A percentile compares a stretch with the other conserved stretches of the same genome.
These are phyloP conservation scores for Ciona savignyi DNA, from an alignment of 23 tunicate species.

Conservation along the genomic window DNA sequence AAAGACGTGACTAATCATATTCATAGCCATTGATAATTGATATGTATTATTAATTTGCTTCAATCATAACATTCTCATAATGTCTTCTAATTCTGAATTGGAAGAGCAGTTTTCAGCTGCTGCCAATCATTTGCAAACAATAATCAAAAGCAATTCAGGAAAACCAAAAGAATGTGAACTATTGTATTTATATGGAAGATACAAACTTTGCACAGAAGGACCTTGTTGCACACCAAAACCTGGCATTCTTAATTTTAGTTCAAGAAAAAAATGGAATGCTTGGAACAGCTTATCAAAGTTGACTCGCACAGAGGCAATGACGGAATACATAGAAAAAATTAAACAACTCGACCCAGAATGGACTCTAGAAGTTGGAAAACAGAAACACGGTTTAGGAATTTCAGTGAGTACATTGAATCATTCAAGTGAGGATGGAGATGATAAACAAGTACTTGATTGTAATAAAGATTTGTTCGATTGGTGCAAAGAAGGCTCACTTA, in stretches of 20 bases:
- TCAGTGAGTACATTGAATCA: constrained; percentile 36
- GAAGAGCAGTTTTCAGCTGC: constrained; percentile 28
- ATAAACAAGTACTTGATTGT: background rate
- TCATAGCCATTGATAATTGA: no score
- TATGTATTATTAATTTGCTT: no score
- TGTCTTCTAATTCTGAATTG: no score
- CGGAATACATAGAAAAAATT: constrained; percentile 52
- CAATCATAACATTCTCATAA: no score
- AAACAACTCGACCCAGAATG: constrained; percentile 35
- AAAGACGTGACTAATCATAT: no score
- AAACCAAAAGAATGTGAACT: constrained; percentile 37
- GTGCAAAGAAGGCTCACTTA: constrained; percentile 50
- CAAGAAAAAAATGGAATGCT: constrained; percentile 60
- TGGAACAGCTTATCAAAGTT: constrained; percentile 40
- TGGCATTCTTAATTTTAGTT: constrained; percentile 30
- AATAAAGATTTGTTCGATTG: constrained; percentile 57
- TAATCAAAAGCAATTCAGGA: constrained; percentile 1
- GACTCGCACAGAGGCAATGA: constrained; percentile 38
- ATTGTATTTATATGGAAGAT: constrained; percentile 57
- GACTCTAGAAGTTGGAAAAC: background rate
- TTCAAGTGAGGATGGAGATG: background rate
- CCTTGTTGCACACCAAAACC: constrained; percentile 58
- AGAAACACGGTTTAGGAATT: constrained; percentile 25
- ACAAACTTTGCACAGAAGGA: constrained; percentile 71
- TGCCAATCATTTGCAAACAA: constrained; percentile 27